phyloP scores from a whole-genome alignment of 2,888 invertebrate species.

The Ornithoptera priamus region DNA sequence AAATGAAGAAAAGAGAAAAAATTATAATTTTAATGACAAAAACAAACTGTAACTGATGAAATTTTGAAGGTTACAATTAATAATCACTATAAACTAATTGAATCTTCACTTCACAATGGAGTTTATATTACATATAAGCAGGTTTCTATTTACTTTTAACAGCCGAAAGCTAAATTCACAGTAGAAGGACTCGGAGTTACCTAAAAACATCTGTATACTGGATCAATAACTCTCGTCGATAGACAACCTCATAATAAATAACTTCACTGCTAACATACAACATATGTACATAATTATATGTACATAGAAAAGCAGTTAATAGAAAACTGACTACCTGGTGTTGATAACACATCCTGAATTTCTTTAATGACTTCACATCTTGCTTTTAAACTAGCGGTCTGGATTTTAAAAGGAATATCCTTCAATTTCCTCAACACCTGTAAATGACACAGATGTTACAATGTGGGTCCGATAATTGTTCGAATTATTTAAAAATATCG shows the following conservation, averaged over 20 bases:
- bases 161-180: slow-evolving; percentile 36
- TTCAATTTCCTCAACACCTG: slow-evolving; percentile 85
- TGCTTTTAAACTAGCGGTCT: slow-evolving; percentile 86
- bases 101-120: neutral
- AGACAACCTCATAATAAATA: slow-evolving; percentile 18
- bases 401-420: slow-evolving; percentile 86
- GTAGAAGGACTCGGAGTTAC: slow-evolving; percentile 15
- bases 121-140: neutral
- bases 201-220: slow-evolving; percentile 19
- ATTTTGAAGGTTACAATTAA: slow-evolving; percentile 4
- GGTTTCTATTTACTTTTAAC: slow-evolving; percentile 5
- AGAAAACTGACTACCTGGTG: slow-evolving; percentile 82
- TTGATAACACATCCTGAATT: slow-evolving; percentile 85
- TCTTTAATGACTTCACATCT: slow-evolving; percentile 83
- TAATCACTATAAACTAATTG: neutral
- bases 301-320: neutral
- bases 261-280: slow-evolving; percentile 3
- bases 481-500: slow-evolving; percentile 13
- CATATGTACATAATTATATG: neutral
- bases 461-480: slow-evolving; percentile 20
- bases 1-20: no score
- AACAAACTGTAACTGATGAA: slow-evolving; percentile 15
- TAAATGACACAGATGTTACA: slow-evolving; percentile 38
- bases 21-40: no score
- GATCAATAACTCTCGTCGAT: slow-evolving; percentile 30